Percentiles rank a stretch among this genome's conserved stretches.
phyloP scores from a whole-genome alignment of 2,113 vertebrate genomes.

The Odontophorus gujanensis region DNA sequence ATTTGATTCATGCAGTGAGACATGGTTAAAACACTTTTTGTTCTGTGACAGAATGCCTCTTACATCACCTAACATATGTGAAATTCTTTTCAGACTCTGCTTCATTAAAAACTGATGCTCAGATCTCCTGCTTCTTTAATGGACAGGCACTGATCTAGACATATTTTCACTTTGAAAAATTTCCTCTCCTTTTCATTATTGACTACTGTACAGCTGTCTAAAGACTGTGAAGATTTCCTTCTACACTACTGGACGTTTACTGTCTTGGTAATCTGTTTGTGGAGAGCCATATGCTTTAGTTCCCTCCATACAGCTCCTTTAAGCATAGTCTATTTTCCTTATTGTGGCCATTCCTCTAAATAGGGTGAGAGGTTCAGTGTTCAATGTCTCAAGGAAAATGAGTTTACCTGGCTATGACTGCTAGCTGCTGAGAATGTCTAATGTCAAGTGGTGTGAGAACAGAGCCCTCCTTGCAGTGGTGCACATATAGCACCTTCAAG shows the following conservation, averaged over 20 bases:
- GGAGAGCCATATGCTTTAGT: neutral
- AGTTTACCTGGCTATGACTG: neutral
- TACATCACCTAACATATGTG: constrained; percentile 49
- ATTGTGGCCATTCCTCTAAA: neutral
- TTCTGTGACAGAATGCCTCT: constrained; percentile 43
- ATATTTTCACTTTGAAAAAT: constrained; percentile 58
- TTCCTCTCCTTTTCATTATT: constrained; percentile 60
- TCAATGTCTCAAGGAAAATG: neutral
- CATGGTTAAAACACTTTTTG: constrained; percentile 53
- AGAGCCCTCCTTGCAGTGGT: neutral
- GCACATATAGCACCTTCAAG: neutral
- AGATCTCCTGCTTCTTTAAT: constrained; percentile 42
- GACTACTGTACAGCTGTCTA: constrained; percentile 32
- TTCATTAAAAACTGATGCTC: constrained; percentile 46
- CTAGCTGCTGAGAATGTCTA: neutral
- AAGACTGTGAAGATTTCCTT: constrained; percentile 5
- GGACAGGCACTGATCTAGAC: constrained; percentile 40
- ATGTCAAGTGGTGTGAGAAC: neutral
- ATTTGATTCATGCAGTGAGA: constrained; percentile 4
- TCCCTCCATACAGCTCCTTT: neutral
- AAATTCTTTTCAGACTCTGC: constrained; percentile 48
- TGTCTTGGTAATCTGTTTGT: constrained; percentile 17
- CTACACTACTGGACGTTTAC: neutral
- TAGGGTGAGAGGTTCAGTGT: neutral
- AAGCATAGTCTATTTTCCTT: neutral